Evolutionary conservation across 35 echinoderm and acorn worm species (phyloP).

Genomic region (Patiria miniata): DNA sequence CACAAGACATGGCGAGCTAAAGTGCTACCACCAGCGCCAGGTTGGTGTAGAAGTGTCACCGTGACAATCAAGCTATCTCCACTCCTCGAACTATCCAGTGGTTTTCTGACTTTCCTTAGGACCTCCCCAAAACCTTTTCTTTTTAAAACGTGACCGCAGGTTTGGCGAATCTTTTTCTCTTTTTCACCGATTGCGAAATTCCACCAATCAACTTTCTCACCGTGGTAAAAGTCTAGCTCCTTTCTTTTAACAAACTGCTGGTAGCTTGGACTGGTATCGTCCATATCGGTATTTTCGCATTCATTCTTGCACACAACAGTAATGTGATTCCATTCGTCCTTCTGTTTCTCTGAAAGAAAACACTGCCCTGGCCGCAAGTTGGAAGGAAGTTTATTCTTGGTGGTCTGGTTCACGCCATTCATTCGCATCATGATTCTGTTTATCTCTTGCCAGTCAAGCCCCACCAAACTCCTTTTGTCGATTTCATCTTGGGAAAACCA

Average conservation of each 20-base stretch:
- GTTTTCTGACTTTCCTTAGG: not conserved
- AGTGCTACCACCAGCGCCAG: slow-evolving; percentile 54
- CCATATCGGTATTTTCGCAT: slow-evolving; percentile 67
- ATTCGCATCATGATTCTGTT: slow-evolving; percentile 50
- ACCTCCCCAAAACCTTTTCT: not conserved
- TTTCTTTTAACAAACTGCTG: slow-evolving; percentile 16
- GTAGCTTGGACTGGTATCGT: slow-evolving; percentile 47
- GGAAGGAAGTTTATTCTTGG: slow-evolving; percentile 16
- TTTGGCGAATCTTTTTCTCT: not conserved
- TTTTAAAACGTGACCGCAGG: slow-evolving; percentile 24
- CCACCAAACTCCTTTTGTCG: slow-evolving; percentile 42
- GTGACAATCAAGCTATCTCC: slow-evolving; percentile 5
- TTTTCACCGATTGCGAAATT: slow-evolving; percentile 43
- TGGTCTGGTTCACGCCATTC: slow-evolving; percentile 26
- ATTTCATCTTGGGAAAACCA: slow-evolving; percentile 38
- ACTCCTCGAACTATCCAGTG: not conserved
- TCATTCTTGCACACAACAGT: slow-evolving; percentile 50
- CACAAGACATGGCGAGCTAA: slow-evolving; percentile 58
- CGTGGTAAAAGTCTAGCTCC: slow-evolving; percentile 48
- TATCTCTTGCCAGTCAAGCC: slow-evolving; percentile 37
- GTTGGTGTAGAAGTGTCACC: slow-evolving; percentile 52
- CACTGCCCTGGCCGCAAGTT: not conserved
- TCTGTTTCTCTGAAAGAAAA: slow-evolving; percentile 25
- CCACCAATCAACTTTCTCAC: slow-evolving; percentile 41
- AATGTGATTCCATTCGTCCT: slow-evolving; percentile 41